Evolutionary conservation across 2,113 vertebrate genomes (phyloP).

Genomic region (Chionomys nivalis): DNA sequence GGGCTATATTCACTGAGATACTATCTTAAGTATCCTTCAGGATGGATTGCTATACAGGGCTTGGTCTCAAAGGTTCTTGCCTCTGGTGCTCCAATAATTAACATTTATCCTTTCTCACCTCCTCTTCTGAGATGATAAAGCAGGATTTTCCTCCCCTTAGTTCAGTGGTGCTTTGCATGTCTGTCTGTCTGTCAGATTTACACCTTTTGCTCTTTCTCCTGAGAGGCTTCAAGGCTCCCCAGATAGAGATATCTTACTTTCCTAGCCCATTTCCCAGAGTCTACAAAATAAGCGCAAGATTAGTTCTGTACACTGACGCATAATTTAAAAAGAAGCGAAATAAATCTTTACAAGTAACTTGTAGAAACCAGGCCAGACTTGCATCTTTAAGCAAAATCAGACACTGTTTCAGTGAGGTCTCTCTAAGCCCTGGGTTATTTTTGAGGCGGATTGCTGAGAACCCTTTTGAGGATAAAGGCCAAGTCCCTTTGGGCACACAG

Average conservation of each 20-base stretch:
- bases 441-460: slow-evolving; percentile 73
- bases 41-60: background rate
- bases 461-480: slow-evolving; percentile 53
- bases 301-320: background rate
- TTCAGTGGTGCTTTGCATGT: background rate
- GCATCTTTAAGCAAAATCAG: slow-evolving; percentile 53
- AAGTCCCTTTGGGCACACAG: slow-evolving; percentile 68
- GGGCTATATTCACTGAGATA: background rate
- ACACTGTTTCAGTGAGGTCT: slow-evolving; percentile 33
- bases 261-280: background rate
- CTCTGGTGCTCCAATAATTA: background rate
- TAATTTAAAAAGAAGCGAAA: slow-evolving; percentile 47
- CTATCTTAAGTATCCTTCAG: background rate
- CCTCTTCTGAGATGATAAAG: background rate
- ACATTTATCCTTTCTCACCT: background rate
- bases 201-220: background rate
- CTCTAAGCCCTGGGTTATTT: slow-evolving; percentile 69
- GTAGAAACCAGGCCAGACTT: slow-evolving; percentile 47
- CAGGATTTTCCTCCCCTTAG: background rate
- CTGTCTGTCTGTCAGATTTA: background rate
- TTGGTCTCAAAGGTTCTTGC: background rate
- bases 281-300: slow-evolving; percentile 44
- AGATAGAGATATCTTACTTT: background rate
- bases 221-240: background rate
- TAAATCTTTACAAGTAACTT: slow-evolving; percentile 29